A percentile compares a stretch with the other conserved stretches of the same genome.
Conservation (phyloP, 2,113 vertebrate genomes). For the Rhinoderma darwinii region DNA sequence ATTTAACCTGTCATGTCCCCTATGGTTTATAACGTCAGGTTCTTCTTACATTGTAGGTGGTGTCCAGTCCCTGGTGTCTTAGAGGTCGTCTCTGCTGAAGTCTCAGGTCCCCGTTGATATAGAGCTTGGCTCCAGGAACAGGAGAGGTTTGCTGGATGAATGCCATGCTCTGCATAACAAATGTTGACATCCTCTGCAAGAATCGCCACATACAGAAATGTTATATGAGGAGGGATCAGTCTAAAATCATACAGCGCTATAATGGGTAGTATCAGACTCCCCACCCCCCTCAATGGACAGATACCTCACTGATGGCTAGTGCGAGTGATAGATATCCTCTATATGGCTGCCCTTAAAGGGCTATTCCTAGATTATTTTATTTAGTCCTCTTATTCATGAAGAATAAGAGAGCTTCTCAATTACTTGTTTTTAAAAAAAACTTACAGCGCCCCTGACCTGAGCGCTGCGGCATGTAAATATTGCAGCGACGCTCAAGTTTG, state of each 20-base stretch:
- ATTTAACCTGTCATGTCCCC: no score
- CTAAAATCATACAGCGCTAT: not conserved
- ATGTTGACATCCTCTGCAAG: slow-evolving; percentile 87
- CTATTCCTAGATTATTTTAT: no score
- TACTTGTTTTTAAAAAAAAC: no score
- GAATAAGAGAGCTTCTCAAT: no score
- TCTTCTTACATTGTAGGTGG: slow-evolving; percentile 86
- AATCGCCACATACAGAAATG: not conserved
- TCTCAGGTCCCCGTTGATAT: slow-evolving; percentile 85
- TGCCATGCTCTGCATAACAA: slow-evolving; percentile 93
- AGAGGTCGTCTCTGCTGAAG: slow-evolving; percentile 86
- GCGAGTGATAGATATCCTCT: no score
- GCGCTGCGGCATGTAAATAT: no score
- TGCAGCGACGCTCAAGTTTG: no score
- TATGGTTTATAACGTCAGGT: not conserved
- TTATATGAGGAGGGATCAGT: not conserved
- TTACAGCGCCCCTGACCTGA: no score
- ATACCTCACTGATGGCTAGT: no score
- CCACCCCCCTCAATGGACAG: no score
- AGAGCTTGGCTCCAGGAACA: slow-evolving; percentile 83
- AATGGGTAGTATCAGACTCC: no score
- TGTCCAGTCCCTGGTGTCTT: slow-evolving; percentile 79
- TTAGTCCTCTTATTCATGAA: no score
- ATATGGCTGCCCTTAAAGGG: not conserved
- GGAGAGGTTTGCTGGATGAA: slow-evolving; percentile 85